A percentile compares a stretch with the other conserved stretches of the same genome.
These are phyloP conservation scores for Heterodera schachtii DNA, from an alignment of 1,140 invertebrate species.

Conservation along the genomic window DNA sequence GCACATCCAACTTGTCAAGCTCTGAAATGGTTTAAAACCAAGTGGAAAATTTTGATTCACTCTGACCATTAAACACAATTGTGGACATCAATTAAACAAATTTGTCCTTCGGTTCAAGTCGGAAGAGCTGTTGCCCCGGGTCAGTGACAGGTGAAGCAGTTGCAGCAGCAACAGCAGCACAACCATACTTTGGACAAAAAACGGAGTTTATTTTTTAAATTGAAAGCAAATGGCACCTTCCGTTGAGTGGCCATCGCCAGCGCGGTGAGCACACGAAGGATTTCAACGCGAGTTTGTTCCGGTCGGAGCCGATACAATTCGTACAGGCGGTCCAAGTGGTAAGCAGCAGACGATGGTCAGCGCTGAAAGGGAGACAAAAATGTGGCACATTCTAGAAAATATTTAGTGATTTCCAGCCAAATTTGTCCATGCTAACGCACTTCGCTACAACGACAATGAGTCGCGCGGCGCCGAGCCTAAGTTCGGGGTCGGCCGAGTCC, in stretches of 20 bases:
- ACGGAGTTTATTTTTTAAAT: too few species aligned
- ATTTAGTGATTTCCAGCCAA: too few species aligned
- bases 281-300: slow-evolving; percentile 36
- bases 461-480: slow-evolving; percentile 28
- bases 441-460: slow-evolving; percentile 37
- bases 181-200: too few species aligned
- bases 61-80: slow-evolving; percentile 18
- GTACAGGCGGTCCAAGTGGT: slow-evolving; percentile 35
- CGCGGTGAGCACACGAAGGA: slow-evolving; percentile 11
- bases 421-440: not conserved
- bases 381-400: too few species aligned
- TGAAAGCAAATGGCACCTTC: not conserved
- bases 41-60: not conserved
- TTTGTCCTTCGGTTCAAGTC: slow-evolving; percentile 26
- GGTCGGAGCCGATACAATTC: slow-evolving; percentile 21
- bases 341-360: slow-evolving; percentile 13
- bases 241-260: not conserved
- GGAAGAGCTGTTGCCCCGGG: not conserved
- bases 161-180: too few species aligned
- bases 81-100: slow-evolving; percentile 28
- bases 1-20: too few species aligned
- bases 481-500: slow-evolving; percentile 5
- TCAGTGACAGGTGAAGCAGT: not conserved
- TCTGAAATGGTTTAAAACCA: too few species aligned
- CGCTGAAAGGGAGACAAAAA: slow-evolving; percentile 25